Base-by-base conservation (phyloP, 2,888 invertebrate genomes). In the Pseudoips prasinana region DNA sequence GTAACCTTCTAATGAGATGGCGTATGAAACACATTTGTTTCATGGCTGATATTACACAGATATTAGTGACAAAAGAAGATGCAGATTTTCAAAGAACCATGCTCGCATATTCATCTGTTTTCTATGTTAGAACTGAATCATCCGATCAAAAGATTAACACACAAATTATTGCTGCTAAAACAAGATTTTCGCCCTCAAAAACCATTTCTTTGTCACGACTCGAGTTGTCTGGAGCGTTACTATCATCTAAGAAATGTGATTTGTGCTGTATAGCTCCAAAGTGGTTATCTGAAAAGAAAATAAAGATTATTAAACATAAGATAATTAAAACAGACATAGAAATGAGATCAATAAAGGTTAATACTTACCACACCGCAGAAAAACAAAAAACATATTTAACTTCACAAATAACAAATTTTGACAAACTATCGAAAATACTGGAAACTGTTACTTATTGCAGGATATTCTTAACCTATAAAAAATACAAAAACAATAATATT, bases 181-280 rank as follows among this genome's bases (percentile, higher is more conserved):
- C 39, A 5, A 33, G 24, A 30, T 10, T 32, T 0, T 25, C 32
- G 6, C 37, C 32, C 7, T 8, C 32, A 7, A 25, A 17, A 18
- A 22, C 29, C 7, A 8, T 28, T 0, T 34, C 39, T 0, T 2
- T 35, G 9, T 32, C 39, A 11, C 31, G 39, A 0, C 22, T 40
- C 5, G 35, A 35, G 9, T 14, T 41, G 5, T 28, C 10, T 10
- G 36, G 30, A 7, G 26, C 30, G 1, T 7, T 30, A 5, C 27
- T 36, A 1, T 10, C 24, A 0, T 26, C 36, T 3, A 23, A 33
- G n/a, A n/a, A 29, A 1, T 28, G 7, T 8, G 7, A 37, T 3
- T 18, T 50, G 3, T 57, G 59, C 57, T 50, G 46, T 52, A n/a
- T 42, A 1, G 58, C 53, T 1, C 54, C 56, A 29, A 8, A 7